phyloP scores from a whole-genome alignment of 1,140 invertebrate genomes.

The Drosophila lowei region DNA sequence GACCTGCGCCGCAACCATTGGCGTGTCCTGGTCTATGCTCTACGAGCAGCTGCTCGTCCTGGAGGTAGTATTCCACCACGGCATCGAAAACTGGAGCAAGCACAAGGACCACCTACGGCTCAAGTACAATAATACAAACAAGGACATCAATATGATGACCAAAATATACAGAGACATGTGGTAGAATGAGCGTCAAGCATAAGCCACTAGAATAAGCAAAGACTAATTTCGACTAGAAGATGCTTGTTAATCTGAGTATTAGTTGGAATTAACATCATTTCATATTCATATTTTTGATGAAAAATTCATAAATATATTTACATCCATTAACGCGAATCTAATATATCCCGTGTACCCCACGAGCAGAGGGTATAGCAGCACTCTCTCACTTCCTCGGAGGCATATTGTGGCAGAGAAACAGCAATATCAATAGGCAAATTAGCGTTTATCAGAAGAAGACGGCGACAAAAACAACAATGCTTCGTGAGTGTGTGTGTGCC shows the following conservation, averaged over 20 bases:
- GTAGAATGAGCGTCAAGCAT: conserved; percentile 36
- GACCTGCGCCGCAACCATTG: conserved; percentile 83
- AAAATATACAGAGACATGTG: conserved; percentile 60
- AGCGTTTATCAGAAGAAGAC: conserved; percentile 65
- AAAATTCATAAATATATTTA: too few species aligned
- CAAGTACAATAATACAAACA: conserved; percentile 47
- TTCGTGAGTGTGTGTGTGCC: conserved; percentile 1
- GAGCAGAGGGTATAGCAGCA: too few species aligned
- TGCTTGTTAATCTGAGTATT: too few species aligned
- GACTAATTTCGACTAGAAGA: too few species aligned
- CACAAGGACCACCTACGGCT: conserved; percentile 49
- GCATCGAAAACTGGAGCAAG: conserved; percentile 56
- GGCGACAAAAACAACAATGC: conserved; percentile 39
- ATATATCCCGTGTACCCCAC: too few species aligned
- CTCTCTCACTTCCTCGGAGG: not conserved
- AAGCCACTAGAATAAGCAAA: conserved; percentile 6
- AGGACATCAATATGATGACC: conserved; percentile 54
- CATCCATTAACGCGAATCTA: too few species aligned
- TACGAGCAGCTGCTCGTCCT: conserved; percentile 83
- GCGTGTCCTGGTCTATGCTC: conserved; percentile 82
- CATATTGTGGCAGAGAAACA: conserved; percentile 34
- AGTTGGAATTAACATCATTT: too few species aligned
- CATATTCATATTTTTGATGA: too few species aligned
- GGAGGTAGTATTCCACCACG: conserved; percentile 75
- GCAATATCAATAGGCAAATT: conserved; percentile 65